These are phyloP conservation scores for Heliconius erato DNA, from an alignment of 2,888 invertebrate species.

Conservation along the genomic window DNA sequence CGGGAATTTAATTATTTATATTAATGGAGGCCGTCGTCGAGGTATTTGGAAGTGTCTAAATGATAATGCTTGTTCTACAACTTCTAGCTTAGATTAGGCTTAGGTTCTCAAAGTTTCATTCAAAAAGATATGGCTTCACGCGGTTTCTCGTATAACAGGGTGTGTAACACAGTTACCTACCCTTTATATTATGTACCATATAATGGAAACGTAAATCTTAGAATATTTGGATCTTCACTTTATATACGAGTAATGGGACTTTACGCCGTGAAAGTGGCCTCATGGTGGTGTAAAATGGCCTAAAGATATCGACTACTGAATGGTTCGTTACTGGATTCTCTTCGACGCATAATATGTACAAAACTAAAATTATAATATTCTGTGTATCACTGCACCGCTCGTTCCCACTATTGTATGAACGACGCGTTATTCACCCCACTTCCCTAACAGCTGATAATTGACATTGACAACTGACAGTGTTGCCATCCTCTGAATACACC, in stretches of 20 bases:
- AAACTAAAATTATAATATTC: background rate
- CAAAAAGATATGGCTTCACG: background rate
- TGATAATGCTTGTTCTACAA: background rate
- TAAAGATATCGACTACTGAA: background rate
- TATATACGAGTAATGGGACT: too few relatives aligned
- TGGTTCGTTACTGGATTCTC: background rate
- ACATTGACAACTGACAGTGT: too few relatives aligned
- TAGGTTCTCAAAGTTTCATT: too few relatives aligned
- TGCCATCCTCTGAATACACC: too few relatives aligned
- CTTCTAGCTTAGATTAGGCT: background rate
- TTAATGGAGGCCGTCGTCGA: background rate
- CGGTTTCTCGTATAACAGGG: background rate
- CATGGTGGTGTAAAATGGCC: background rate
- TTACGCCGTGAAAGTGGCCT: background rate
- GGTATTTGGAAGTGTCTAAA: background rate
- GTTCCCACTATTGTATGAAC: too few relatives aligned
- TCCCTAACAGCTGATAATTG: too few relatives aligned
- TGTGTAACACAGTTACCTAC: too few relatives aligned
- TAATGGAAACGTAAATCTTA: too few relatives aligned
- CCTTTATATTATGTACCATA: too few relatives aligned
- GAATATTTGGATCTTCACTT: too few relatives aligned
- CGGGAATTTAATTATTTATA: slow-evolving; percentile 13
- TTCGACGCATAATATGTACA: background rate
- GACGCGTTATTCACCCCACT: too few relatives aligned
- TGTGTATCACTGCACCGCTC: too few relatives aligned